Conservation (phyloP, 2,113 vertebrate species). For the Coracopsis vasa region DNA sequence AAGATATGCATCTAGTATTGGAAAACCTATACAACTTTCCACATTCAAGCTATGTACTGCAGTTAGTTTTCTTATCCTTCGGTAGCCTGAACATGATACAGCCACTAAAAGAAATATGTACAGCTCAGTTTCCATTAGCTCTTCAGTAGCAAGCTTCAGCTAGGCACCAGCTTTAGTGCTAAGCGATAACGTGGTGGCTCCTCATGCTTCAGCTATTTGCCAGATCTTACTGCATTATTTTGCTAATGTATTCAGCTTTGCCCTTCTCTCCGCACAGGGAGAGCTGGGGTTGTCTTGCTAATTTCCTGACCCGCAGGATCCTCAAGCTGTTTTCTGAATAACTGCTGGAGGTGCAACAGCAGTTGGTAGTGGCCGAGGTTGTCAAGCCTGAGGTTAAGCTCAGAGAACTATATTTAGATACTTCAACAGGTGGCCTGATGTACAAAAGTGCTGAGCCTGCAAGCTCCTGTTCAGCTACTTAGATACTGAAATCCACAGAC, state of each 20-base stretch:
- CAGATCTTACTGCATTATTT: slow-evolving; percentile 25
- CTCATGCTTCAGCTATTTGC: background rate
- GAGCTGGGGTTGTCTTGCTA: background rate
- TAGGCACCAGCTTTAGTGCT: background rate
- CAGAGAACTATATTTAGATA: slow-evolving; percentile 42
- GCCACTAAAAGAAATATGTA: background rate
- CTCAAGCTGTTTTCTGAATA: background rate
- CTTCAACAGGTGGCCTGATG: slow-evolving; percentile 46
- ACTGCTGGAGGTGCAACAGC: background rate
- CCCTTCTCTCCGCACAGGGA: background rate
- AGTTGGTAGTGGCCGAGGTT: background rate
- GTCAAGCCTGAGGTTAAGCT: slow-evolving; percentile 20
- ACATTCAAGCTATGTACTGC: rapidly evolving
- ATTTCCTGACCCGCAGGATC: background rate
- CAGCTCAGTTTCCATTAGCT: background rate
- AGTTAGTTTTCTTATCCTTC: background rate
- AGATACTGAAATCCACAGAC: slow-evolving; percentile 42
- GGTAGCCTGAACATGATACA: background rate
- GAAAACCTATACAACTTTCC: background rate
- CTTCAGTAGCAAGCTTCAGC: background rate
- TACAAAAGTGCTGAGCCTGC: slow-evolving; percentile 46
- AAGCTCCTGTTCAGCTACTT: slow-evolving; percentile 45
- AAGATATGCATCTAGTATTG: background rate
- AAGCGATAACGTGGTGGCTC: background rate
- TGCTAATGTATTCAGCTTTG: slow-evolving; percentile 3